These are phyloP conservation scores for Melanocharis versteri DNA, from an alignment of 2,113 vertebrate species.

Conservation along the genomic window DNA sequence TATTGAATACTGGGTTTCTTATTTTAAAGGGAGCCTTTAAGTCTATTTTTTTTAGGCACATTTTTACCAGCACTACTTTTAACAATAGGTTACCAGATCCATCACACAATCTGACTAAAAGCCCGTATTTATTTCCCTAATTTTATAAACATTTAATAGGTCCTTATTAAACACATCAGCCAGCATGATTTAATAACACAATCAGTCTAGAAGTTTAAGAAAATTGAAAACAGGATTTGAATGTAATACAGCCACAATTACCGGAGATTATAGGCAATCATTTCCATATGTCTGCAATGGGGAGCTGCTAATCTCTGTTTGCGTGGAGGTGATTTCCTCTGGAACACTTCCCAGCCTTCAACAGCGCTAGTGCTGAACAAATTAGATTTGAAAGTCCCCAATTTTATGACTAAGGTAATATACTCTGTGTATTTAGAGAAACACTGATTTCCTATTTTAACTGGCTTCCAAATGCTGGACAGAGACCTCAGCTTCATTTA, in stretches of 20 bases:
- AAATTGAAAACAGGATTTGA: constrained; percentile 94
- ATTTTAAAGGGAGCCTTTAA: constrained; percentile 56
- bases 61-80: constrained; percentile 73
- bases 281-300: constrained; percentile 96
- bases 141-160: constrained; percentile 90
- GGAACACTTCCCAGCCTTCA: constrained; percentile 85
- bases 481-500: constrained; percentile 79
- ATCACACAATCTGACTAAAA: constrained; percentile 79
- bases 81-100: constrained; percentile 81
- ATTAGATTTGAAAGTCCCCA: constrained; percentile 86
- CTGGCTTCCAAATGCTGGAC: constrained; percentile 75
- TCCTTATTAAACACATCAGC: constrained; percentile 92
- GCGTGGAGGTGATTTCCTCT: constrained; percentile 93
- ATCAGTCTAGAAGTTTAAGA: constrained; percentile 94
- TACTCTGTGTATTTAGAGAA: constrained; percentile 81
- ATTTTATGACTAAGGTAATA: constrained; percentile 85
- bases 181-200: constrained; percentile 97
- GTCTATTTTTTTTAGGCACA: constrained; percentile 48
- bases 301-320: constrained; percentile 93
- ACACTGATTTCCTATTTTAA: constrained; percentile 79
- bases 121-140: constrained; percentile 84
- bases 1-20: background rate
- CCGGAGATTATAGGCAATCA: constrained; percentile 94
- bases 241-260: constrained; percentile 96
- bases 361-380: constrained; percentile 80